Evolutionary conservation across 2,797 vertebrate species (phyloP).

Genomic region (Leptodactylus fallax): DNA sequence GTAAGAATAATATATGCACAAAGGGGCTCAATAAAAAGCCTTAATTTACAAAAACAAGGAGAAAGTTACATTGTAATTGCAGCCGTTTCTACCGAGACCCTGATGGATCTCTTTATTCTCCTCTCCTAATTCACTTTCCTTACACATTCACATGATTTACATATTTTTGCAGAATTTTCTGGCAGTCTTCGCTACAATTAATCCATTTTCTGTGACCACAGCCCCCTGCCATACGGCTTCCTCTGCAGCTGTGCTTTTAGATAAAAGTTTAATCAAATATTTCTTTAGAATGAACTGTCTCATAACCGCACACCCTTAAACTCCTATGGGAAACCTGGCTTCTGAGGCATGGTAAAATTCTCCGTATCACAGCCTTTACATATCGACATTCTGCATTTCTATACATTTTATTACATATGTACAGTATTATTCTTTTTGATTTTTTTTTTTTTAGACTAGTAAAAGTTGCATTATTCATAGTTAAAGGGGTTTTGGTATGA

Average conservation of each 20-base stretch:
- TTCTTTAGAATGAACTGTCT: slow-evolving; percentile 36
- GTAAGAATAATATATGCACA: not conserved
- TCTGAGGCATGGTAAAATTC: not conserved
- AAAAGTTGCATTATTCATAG: not conserved
- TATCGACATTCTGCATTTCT: not conserved
- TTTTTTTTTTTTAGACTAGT: not conserved
- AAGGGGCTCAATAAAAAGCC: not conserved
- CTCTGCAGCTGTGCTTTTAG: slow-evolving; percentile 46
- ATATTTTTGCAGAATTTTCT: slow-evolving; percentile 11
- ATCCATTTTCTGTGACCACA: slow-evolving; percentile 41
- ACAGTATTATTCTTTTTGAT: no score
- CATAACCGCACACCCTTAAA: not conserved
- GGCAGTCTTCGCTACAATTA: slow-evolving; percentile 18
- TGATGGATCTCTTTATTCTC: not conserved
- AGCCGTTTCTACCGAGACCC: not conserved
- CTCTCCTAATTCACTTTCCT: slow-evolving; percentile 10
- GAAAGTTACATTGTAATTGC: not conserved
- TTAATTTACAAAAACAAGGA: not conserved
- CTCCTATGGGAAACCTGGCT: slow-evolving; percentile 1
- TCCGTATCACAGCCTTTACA: not conserved
- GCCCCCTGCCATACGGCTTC: slow-evolving; percentile 22
- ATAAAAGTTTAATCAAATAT: slow-evolving; percentile 48
- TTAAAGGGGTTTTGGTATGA: not conserved
- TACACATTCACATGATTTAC: slow-evolving; percentile 28
- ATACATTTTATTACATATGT: not conserved